Conservation (phyloP, 2,888 invertebrate species). For the Quadroppia sp. region DNA sequence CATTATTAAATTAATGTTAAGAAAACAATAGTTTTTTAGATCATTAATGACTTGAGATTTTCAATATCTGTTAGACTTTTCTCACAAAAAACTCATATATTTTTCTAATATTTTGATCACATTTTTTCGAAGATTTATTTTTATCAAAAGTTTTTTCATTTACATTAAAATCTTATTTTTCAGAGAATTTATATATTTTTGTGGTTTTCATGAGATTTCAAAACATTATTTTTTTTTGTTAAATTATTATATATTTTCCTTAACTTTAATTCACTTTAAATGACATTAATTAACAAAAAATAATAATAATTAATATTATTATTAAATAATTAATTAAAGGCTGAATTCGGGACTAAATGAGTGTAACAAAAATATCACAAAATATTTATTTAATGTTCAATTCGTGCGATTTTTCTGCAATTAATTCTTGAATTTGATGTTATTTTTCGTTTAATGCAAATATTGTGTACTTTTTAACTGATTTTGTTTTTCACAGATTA, state of each 20-base stretch:
- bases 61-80: no score
- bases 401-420: not conserved
- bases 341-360: slow-evolving; percentile 11
- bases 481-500: not conserved
- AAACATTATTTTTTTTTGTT: not conserved
- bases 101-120: no score
- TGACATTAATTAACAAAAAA: not conserved
- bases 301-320: not conserved
- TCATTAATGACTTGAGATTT: no score
- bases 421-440: not conserved
- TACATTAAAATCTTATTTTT: not conserved
- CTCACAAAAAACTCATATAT: no score
- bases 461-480: not conserved
- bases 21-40: no score
- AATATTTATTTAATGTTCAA: not conserved
- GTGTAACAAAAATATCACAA: slow-evolving; percentile 3
- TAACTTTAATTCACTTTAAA: no score
- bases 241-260: no score
- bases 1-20: no score
- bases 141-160: no score
- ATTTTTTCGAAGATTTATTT: no score
- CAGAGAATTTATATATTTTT: no score
- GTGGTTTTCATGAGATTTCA: no score
- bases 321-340: not conserved
- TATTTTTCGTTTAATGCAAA: not conserved